These are phyloP conservation scores for Sphinx pinastri DNA, from an alignment of 2,888 invertebrate species.

Conservation along the genomic window DNA sequence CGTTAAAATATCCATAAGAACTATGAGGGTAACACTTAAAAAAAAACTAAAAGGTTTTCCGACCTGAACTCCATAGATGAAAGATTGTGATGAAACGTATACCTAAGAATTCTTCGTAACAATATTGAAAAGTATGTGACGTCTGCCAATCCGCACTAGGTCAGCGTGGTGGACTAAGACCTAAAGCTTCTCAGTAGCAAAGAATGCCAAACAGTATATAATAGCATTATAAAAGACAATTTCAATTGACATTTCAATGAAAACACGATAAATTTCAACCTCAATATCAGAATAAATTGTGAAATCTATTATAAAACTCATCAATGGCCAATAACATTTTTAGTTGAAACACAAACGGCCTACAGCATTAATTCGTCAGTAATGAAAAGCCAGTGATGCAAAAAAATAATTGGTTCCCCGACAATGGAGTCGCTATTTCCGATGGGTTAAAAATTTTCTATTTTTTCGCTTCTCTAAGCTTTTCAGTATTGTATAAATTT, in stretches of 20 bases:
- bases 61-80: too few relatives aligned
- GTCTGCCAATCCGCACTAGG: too few relatives aligned
- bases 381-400: constrained; percentile 71
- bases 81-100: too few relatives aligned
- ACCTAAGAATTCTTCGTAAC: too few relatives aligned
- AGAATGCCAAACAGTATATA: too few relatives aligned
- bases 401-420: constrained; percentile 76
- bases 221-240: too few relatives aligned
- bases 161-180: too few relatives aligned
- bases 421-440: constrained; percentile 64
- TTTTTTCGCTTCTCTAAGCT: constrained; percentile 7
- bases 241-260: neutral
- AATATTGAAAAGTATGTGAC: too few relatives aligned
- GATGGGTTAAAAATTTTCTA: constrained; percentile 46
- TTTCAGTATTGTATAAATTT: neutral
- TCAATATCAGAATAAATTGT: neutral
- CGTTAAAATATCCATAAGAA: too few relatives aligned
- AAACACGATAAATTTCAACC: neutral
- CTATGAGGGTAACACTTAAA: too few relatives aligned
- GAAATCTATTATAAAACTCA: constrained; percentile 21
- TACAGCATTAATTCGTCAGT: constrained; percentile 65
- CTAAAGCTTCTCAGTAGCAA: too few relatives aligned
- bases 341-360: constrained; percentile 61
- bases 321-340: constrained; percentile 47
- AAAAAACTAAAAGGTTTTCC: too few relatives aligned